These are phyloP conservation scores for Leistus spinibarbis DNA, from an alignment of 2,888 invertebrate genomes.

Conservation along the genomic window DNA sequence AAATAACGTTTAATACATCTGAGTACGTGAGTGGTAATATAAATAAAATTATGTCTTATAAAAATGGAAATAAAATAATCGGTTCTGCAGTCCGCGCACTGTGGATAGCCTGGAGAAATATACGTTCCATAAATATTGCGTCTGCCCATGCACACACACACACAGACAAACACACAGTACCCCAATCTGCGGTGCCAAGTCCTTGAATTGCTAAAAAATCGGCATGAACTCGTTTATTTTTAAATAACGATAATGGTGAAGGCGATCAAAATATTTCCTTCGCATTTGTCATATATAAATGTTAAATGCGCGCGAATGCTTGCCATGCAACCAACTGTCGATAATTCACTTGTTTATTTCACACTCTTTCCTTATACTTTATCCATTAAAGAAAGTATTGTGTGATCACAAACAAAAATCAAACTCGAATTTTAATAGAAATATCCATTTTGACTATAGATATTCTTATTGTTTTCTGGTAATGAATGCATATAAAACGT, in stretches of 20 bases:
- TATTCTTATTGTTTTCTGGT: too few species aligned
- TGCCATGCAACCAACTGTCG: constrained; percentile 17
- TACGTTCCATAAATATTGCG: not conserved
- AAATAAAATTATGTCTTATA: not conserved
- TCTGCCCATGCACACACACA: not conserved
- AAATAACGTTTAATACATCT: not conserved
- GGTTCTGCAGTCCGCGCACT: not conserved
- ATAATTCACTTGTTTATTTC: constrained; percentile 29
- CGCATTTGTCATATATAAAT: constrained; percentile 36
- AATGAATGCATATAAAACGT: too few species aligned
- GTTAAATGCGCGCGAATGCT: constrained; percentile 22
- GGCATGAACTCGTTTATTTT: constrained; percentile 30
- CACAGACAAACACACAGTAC: not conserved
- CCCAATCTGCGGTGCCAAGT: constrained; percentile 1
- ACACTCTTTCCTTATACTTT: too few species aligned
- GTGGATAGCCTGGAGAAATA: not conserved
- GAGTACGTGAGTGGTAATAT: not conserved
- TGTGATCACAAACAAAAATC: too few species aligned
- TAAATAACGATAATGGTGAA: constrained; percentile 29
- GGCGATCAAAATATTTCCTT: constrained; percentile 34
- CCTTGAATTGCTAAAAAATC: constrained; percentile 20
- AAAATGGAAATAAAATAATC: not conserved
- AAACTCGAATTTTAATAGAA: too few species aligned
- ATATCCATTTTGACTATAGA: constrained; percentile 8
- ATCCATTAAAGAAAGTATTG: too few species aligned